Base-by-base conservation (phyloP, 2,888 invertebrate species). In the Trilocha varians region DNA sequence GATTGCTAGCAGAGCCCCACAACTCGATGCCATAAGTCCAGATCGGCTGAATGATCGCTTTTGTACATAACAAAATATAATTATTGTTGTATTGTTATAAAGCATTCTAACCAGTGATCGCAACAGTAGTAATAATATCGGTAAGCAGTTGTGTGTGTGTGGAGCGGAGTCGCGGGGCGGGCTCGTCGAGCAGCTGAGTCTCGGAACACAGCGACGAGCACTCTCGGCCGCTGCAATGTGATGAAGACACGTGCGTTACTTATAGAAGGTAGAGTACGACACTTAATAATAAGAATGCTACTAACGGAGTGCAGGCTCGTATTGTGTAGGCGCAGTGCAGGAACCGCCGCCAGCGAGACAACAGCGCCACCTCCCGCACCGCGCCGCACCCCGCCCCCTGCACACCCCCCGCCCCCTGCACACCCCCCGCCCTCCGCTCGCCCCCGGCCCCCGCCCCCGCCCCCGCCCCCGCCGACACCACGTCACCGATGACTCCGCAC, bases 311-410 rank as follows among this genome's bases (percentile, higher is more conserved):
- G 48, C 70, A 70, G n/a, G 65, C 63, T 40, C 65, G 62, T 34
- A 63, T 49, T 16, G 68, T 68, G 52, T 74, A 75, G 17, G 79
- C 80, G 56, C 82, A 82, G 48, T 70, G 77, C 49, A 82, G 59
- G 55, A 79, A 78, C 44, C 62, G 64, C 4, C 70, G 70, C 69
- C 66, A 68, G 51, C 62, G 70, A 46, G 72, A 56, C 40, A 75
- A 51, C 52, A 56, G 57, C 46, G 65, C 68, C 46, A 70, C 77
- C 32, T 61, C 69, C 56, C 70, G 71, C 47, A 57, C 52, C 46
- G 49, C 52, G 14, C 73, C 74, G 55, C 77, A 76, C 38, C n/a
- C 17, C 41, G 16, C 47, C 17, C 16, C 37, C 18, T 18, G 44
- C 62, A 63, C 4, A 70, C 70, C 69, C 66, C 68, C 50, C 62